Percentiles rank a stretch among this genome's conserved stretches.
Conservation (phyloP, 2,888 invertebrate genomes). For the Drosophila koepferae region DNA sequence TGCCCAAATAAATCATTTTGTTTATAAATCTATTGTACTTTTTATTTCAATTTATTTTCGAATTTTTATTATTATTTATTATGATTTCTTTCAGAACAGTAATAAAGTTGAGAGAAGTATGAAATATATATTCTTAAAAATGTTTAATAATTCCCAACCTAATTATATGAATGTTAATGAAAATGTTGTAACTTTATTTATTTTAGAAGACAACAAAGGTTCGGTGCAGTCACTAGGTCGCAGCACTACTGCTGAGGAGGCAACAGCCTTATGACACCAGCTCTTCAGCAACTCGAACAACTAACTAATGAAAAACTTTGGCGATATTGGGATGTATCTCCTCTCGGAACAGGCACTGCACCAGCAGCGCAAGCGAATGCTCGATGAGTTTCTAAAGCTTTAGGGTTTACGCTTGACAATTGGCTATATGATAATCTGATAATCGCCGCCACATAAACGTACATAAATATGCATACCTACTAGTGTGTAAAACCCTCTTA, state of each 20-base stretch:
- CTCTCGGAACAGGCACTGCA: constrained; percentile 73
- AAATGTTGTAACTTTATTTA: not conserved
- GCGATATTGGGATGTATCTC: constrained; percentile 78
- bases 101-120: not conserved
- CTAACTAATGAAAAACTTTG: constrained; percentile 83
- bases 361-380: constrained; percentile 75
- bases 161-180: not conserved
- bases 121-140: not conserved
- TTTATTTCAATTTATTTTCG: constrained; percentile 16
- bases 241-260: constrained; percentile 78
- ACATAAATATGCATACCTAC: constrained; percentile 21
- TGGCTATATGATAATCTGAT: not conserved
- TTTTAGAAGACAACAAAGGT: constrained; percentile 77
- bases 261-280: constrained; percentile 85
- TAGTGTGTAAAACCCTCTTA: constrained; percentile 46
- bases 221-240: constrained; percentile 65
- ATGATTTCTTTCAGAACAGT: constrained; percentile 10
- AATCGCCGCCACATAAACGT: constrained; percentile 17
- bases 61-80: not conserved
- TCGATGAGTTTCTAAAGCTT: constrained; percentile 76
- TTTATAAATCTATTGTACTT: constrained; percentile 49
- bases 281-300: constrained; percentile 83
- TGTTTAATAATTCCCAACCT: no score
- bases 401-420: constrained; percentile 35
- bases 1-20: constrained; percentile 72